phyloP scores from a whole-genome alignment of 2,888 invertebrate species.

The Cotesia congregata region DNA sequence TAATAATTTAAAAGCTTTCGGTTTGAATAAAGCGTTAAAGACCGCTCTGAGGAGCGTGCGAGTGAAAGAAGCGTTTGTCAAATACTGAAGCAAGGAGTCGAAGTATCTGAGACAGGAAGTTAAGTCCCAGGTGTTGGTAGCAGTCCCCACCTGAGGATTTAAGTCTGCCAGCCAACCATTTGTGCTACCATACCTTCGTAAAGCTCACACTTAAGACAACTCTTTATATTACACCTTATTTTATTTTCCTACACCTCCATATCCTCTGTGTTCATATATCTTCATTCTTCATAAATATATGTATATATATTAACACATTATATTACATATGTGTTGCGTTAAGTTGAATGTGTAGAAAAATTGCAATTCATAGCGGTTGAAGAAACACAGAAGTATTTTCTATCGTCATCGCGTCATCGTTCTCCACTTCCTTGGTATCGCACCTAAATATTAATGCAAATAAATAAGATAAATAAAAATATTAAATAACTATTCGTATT shows the following conservation, averaged over 20 bases:
- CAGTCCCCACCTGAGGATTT: conserved; percentile 47
- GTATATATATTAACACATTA: not conserved
- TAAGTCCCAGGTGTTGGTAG: conserved; percentile 50
- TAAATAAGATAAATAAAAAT: not conserved
- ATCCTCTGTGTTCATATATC: not conserved
- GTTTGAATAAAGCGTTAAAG: not conserved
- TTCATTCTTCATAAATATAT: not conserved
- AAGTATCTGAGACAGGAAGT: conserved; percentile 48
- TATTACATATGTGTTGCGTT: not conserved
- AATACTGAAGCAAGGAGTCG: conserved; percentile 35
- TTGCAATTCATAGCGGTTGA: conserved; percentile 29
- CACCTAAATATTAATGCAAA: conserved; percentile 5
- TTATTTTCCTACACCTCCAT: not conserved
- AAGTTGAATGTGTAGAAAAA: not conserved
- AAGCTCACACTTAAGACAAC: conserved; percentile 1
- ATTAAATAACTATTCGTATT: not conserved
- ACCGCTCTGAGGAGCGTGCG: conserved; percentile 30
- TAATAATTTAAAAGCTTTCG: not conserved
- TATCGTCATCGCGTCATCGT: conserved; percentile 38
- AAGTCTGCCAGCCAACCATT: conserved; percentile 39
- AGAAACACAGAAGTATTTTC: conserved; percentile 21
- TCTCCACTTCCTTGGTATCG: conserved; percentile 32
- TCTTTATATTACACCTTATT: not conserved
- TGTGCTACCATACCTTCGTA: conserved; percentile 25
- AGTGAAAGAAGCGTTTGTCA: conserved; percentile 35